A percentile compares a stretch with the other conserved stretches of the same genome.
Conservation (phyloP, 2,888 invertebrate species). For the Empis stercorea region DNA sequence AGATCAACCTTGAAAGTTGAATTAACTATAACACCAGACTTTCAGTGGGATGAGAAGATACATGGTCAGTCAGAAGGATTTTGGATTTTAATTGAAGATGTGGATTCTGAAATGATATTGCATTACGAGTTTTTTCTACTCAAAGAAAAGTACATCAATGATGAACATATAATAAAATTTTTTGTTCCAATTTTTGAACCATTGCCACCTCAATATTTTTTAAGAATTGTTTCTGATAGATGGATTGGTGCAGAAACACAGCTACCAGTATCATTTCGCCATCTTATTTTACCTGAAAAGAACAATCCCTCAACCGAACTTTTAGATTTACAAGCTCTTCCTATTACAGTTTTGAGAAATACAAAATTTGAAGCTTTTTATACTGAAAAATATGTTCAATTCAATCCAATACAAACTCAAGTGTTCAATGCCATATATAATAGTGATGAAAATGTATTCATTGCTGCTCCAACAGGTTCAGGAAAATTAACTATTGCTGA, state of each 20-base stretch:
- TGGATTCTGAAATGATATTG: slow-evolving; percentile 77
- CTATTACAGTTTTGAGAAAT: slow-evolving; percentile 84
- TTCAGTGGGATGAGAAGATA: slow-evolving; percentile 96
- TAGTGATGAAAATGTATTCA: slow-evolving; percentile 94
- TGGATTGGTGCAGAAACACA: slow-evolving; percentile 95
- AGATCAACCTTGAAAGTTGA: slow-evolving; percentile 86
- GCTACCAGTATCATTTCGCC: slow-evolving; percentile 92
- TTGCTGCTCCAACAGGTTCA: slow-evolving; percentile 85
- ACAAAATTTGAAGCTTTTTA: slow-evolving; percentile 77
- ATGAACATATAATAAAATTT: slow-evolving; percentile 94
- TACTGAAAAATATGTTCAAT: slow-evolving; percentile 73
- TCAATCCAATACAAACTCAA: slow-evolving; percentile 98
- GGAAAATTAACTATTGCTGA: slow-evolving; percentile 93
- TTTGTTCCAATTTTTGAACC: slow-evolving; percentile 99
- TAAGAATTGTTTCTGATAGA: slow-evolving; percentile 77
- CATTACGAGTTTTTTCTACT: slow-evolving; percentile 93
- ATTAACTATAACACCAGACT: slow-evolving; percentile 94
- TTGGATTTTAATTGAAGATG: slow-evolving; percentile 80
- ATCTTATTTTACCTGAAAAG: slow-evolving; percentile 94
- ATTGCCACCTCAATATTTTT: slow-evolving; percentile 94
- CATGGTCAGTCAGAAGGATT: slow-evolving; percentile 74
- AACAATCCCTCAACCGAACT: slow-evolving; percentile 96
- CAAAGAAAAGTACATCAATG: slow-evolving; percentile 85
- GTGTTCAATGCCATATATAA: slow-evolving; percentile 98
- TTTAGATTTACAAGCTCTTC: slow-evolving; percentile 90